These are phyloP conservation scores for Cataglyphis rosenhaueri DNA, from an alignment of 2,888 invertebrate genomes.

Conservation along the genomic window DNA sequence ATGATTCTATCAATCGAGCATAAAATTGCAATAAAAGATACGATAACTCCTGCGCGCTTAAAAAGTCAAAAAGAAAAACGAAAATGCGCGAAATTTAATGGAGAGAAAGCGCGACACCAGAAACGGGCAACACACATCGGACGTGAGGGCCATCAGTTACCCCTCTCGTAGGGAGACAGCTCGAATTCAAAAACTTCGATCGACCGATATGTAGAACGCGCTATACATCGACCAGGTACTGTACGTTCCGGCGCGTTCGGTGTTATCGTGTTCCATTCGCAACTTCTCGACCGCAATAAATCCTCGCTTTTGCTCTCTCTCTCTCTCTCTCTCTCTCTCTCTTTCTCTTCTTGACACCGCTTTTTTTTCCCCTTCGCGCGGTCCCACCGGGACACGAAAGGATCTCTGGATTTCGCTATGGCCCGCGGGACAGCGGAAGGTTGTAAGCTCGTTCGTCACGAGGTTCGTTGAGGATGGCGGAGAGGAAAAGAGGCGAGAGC, in stretches of 20 bases:
- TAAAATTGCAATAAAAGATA: slow-evolving; percentile 30
- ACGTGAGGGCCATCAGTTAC: slow-evolving; percentile 50
- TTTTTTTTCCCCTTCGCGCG: slow-evolving; percentile 25
- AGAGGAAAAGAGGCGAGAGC: too few species aligned
- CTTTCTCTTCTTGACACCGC: slow-evolving; percentile 5
- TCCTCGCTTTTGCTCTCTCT: slow-evolving; percentile 44
- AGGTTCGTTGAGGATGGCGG: background rate
- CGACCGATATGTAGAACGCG: slow-evolving; percentile 56
- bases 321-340: slow-evolving; percentile 4
- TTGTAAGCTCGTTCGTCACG: slow-evolving; percentile 22
- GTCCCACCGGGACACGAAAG: slow-evolving; percentile 12
- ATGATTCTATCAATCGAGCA: slow-evolving; percentile 23
- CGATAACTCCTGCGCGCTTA: slow-evolving; percentile 8
- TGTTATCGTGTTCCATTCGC: slow-evolving; percentile 66
- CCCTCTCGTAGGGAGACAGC: slow-evolving; percentile 44
- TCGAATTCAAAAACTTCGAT: slow-evolving; percentile 61
- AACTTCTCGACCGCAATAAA: slow-evolving; percentile 68
- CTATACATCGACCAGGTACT: slow-evolving; percentile 44
- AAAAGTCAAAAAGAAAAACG: slow-evolving; percentile 16
- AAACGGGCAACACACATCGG: slow-evolving; percentile 17
- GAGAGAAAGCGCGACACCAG: slow-evolving; percentile 18
- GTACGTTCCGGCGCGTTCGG: slow-evolving; percentile 66
- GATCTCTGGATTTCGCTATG: slow-evolving; percentile 52
- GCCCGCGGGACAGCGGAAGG: slow-evolving; percentile 41
- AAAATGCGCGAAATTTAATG: slow-evolving; percentile 25